Percentiles rank a stretch among this genome's conserved stretches.
phyloP scores from a whole-genome alignment of 2,797 vertebrate species.

The Heteromormyrus szaboi region DNA sequence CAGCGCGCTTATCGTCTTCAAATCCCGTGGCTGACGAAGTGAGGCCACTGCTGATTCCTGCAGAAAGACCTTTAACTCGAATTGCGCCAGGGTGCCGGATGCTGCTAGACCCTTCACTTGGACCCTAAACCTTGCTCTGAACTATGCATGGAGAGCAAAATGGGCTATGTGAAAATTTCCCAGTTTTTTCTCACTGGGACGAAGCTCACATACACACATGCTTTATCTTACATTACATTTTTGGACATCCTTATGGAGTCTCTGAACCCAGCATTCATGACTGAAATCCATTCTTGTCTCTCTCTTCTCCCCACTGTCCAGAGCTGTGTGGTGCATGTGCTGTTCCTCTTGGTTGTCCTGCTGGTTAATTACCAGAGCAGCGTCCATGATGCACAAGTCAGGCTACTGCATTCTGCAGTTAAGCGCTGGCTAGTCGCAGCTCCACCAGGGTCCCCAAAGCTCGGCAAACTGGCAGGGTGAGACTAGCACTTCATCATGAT shows the following conservation, averaged over 20 bases:
- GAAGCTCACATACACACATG: not conserved
- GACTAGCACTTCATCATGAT: not conserved
- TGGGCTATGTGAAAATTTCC: not conserved
- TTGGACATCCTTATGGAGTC: not conserved
- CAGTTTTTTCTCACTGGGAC: not conserved
- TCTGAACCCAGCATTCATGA: not conserved
- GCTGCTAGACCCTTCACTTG: not conserved
- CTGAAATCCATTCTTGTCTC: not conserved
- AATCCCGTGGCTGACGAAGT: not conserved
- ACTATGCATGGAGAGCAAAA: not conserved
- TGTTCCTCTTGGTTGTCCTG: conserved; percentile 66
- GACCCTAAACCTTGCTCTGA: not conserved
- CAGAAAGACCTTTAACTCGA: not conserved
- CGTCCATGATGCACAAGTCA: conserved; percentile 50
- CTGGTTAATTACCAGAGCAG: conserved; percentile 67
- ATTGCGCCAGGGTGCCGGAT: not conserved
- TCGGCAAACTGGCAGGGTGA: conserved; percentile 56
- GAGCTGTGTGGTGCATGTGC: conserved; percentile 60
- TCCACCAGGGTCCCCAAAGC: conserved; percentile 38
- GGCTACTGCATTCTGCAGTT: conserved; percentile 51
- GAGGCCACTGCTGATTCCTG: not conserved
- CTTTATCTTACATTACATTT: not conserved
- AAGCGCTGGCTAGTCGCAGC: conserved; percentile 41
- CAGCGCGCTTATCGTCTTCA: not conserved
- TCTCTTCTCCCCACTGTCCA: conserved; percentile 29